Percentiles rank a stretch among this genome's conserved stretches.
Conservation (phyloP, 30 jellyfish, hydroid and myxozoan species). For the Catostylus mosaicus region DNA sequence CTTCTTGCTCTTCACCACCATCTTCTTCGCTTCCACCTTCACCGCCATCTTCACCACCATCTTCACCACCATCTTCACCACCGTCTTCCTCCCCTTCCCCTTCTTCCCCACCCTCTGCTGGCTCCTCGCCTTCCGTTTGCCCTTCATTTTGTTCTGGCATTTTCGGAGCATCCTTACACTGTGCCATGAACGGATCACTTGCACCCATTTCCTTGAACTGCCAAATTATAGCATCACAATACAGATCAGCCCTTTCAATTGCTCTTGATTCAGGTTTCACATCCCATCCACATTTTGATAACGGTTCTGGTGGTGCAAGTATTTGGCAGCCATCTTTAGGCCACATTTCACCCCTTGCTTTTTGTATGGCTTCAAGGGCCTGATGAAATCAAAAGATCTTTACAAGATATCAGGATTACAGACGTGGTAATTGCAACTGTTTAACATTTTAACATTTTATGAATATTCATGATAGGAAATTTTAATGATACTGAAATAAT, state of each 20-base stretch:
- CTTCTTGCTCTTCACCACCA: constrained; percentile 1
- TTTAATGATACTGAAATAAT: too few species aligned
- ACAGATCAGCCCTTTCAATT: constrained; percentile 56
- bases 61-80: constrained; percentile 14
- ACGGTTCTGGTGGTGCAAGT: constrained; percentile 68
- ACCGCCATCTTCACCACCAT: not conserved
- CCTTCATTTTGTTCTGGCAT: constrained; percentile 22
- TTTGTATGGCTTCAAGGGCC: constrained; percentile 56
- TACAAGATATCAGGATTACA: not conserved
- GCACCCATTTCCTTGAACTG: constrained; percentile 83
- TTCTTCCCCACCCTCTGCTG: constrained; percentile 6
- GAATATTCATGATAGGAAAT: too few species aligned
- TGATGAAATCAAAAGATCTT: constrained; percentile 1
- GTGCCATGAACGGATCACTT: constrained; percentile 66
- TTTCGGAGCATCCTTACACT: constrained; percentile 69
- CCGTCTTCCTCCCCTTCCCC: not conserved
- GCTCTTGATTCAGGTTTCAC: constrained; percentile 64
- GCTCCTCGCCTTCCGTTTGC: constrained; percentile 11
- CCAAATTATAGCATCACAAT: constrained; percentile 77
- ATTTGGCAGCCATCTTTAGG: constrained; percentile 55
- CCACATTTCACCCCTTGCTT: constrained; percentile 72
- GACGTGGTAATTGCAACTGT: constrained; percentile 1
- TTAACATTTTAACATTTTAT: too few species aligned
- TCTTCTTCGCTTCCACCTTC: constrained; percentile 37
- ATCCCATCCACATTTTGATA: constrained; percentile 71